Percentiles rank a stretch among this genome's conserved stretches.
Conservation (phyloP, 2,888 invertebrate genomes). For the Macrophya annulata region DNA sequence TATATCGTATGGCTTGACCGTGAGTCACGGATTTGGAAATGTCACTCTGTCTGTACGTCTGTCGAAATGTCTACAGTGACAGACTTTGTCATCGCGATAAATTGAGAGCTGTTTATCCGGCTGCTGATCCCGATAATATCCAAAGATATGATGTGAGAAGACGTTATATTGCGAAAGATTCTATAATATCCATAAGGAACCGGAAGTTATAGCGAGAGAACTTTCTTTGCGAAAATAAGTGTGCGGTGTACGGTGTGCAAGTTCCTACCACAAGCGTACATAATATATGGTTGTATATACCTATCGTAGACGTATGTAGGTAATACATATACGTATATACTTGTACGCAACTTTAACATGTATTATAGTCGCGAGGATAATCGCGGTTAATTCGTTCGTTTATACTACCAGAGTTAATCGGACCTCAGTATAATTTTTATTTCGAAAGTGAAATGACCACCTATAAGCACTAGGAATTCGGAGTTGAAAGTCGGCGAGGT, state of each 20-base stretch:
- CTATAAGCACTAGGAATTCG: conserved; percentile 30
- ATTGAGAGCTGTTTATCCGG: not conserved
- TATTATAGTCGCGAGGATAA: not conserved
- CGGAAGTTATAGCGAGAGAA: not conserved
- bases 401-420: not conserved
- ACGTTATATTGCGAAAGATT: not conserved
- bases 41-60: conserved; percentile 23
- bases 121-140: not conserved
- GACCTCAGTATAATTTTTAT: not conserved
- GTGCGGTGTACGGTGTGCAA: no score
- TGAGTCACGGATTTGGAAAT: conserved; percentile 33
- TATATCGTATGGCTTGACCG: conserved; percentile 5
- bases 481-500: conserved; percentile 45
- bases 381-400: not conserved
- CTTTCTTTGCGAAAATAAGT: not conserved
- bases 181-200: not conserved
- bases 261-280: not conserved
- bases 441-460: conserved; percentile 48
- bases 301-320: no score
- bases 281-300: not conserved
- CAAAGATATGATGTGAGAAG: not conserved
- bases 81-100: conserved; percentile 41
- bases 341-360: not conserved
- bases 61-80: conserved; percentile 33
- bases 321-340: not conserved